These are phyloP conservation scores for Eucidaris tribuloides DNA, from an alignment of 35 echinoderm and acorn worm genomes.

Conservation along the genomic window DNA sequence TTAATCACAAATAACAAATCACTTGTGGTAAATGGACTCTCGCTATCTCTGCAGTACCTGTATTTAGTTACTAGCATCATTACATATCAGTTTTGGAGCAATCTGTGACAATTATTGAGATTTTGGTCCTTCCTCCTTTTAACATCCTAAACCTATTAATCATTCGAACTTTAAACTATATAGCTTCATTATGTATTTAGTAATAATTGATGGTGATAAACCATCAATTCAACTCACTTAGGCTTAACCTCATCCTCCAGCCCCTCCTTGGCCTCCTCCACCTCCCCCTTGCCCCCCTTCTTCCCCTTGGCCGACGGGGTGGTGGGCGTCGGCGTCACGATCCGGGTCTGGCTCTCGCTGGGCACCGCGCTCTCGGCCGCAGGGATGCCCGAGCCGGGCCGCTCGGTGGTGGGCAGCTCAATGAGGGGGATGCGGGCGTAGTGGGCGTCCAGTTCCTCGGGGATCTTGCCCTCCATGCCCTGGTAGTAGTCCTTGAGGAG, in stretches of 20 bases:
- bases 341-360: slow-evolving; percentile 71
- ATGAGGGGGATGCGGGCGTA: slow-evolving; percentile 90
- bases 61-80: too few species aligned
- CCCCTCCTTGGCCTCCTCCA: slow-evolving; percentile 29
- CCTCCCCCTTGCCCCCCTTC: slow-evolving; percentile 73
- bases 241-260: slow-evolving; percentile 71
- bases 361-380: slow-evolving; percentile 39
- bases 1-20: too few species aligned
- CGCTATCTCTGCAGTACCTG: too few species aligned
- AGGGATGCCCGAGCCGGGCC: slow-evolving; percentile 51
- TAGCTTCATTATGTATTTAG: too few species aligned
- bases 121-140: too few species aligned
- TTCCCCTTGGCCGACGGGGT: slow-evolving; percentile 97
- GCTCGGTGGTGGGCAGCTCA: slow-evolving; percentile 66
- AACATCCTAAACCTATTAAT: too few species aligned
- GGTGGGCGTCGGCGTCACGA: slow-evolving; percentile 55
- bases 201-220: too few species aligned
- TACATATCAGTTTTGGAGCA: too few species aligned
- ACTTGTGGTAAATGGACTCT: too few species aligned
- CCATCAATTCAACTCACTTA: slow-evolving; percentile 81
- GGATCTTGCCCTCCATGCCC: slow-evolving; percentile 96
- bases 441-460: slow-evolving; percentile 63
- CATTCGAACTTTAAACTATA: too few species aligned
- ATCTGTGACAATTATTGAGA: too few species aligned
- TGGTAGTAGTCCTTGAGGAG: slow-evolving; percentile 97